Percentiles rank a stretch among this genome's conserved stretches.
These are phyloP conservation scores for Temnothorax ravouxi DNA, from an alignment of 2,888 invertebrate genomes.

Conservation along the genomic window DNA sequence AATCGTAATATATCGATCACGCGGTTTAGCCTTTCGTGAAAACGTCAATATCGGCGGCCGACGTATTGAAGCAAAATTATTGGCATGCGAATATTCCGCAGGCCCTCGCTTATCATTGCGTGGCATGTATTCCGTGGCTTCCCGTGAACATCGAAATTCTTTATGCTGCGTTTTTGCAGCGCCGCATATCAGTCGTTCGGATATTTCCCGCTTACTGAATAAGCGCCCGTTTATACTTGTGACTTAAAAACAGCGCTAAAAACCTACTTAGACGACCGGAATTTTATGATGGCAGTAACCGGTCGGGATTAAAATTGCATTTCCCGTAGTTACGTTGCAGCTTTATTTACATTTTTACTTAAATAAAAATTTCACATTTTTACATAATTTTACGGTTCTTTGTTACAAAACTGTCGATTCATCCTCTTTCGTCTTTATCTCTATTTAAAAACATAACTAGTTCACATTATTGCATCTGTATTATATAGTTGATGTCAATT, in stretches of 20 bases:
- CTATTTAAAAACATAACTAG: background rate
- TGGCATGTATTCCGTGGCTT: slow-evolving; percentile 54
- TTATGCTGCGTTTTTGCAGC: slow-evolving; percentile 37
- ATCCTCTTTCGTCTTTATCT: background rate
- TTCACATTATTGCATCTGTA: background rate
- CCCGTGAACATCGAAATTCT: slow-evolving; percentile 48
- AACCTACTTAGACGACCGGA: slow-evolving; percentile 10
- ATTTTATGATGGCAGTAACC: background rate
- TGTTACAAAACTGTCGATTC: background rate
- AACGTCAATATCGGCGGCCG: slow-evolving; percentile 72
- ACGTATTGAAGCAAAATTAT: slow-evolving; percentile 71
- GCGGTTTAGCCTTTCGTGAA: slow-evolving; percentile 73
- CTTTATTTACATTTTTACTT: background rate
- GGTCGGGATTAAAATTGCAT: background rate
- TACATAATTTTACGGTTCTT: background rate
- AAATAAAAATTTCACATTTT: slow-evolving; percentile 25
- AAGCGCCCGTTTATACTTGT: slow-evolving; percentile 21
- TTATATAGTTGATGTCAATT: background rate
- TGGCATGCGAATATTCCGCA: slow-evolving; percentile 67
- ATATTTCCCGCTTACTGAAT: slow-evolving; percentile 38
- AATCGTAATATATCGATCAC: slow-evolving; percentile 74
- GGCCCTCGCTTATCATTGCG: slow-evolving; percentile 69
- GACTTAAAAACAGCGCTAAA: slow-evolving; percentile 22
- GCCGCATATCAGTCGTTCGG: slow-evolving; percentile 38
- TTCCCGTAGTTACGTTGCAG: background rate